phyloP scores from a whole-genome alignment of 30 jellyfish, hydroid and myxozoan genomes.

The Cassiopea xamachana region DNA sequence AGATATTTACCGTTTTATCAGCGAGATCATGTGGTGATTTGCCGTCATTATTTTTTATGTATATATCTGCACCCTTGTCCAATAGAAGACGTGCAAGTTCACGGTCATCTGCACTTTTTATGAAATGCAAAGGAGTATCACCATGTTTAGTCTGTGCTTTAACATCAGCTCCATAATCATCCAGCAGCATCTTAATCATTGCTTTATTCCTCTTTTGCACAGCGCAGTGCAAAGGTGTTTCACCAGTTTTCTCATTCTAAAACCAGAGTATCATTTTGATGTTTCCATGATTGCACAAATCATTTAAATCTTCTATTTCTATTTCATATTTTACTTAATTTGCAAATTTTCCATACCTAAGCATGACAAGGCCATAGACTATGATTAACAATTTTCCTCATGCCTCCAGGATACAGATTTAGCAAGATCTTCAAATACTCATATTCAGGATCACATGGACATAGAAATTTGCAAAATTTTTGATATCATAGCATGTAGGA shows the following conservation, averaged over 20 bases:
- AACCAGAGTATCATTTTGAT: neutral
- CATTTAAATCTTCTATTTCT: too few species aligned
- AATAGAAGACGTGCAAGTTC: constrained; percentile 6
- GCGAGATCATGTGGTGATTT: constrained; percentile 61
- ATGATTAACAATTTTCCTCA: too few species aligned
- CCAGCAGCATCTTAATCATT: constrained; percentile 37
- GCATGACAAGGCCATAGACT: too few species aligned
- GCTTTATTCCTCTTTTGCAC: constrained; percentile 46
- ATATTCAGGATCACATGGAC: too few species aligned
- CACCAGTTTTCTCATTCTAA: constrained; percentile 47
- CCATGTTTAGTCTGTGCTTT: constrained; percentile 59
- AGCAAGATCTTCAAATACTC: too few species aligned
- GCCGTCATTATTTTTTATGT: constrained; percentile 29
- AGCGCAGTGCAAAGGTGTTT: constrained; percentile 69
- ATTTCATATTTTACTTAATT: too few species aligned
- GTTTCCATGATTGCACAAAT: too few species aligned
- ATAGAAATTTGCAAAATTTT: too few species aligned
- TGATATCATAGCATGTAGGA: too few species aligned
- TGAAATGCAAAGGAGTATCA: constrained; percentile 58
- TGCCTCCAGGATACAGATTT: too few species aligned
- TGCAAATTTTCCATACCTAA: too few species aligned
- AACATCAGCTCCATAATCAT: constrained; percentile 66
- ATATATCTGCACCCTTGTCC: constrained; percentile 56
- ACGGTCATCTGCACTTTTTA: constrained; percentile 26
- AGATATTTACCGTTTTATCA: constrained; percentile 55